These are phyloP conservation scores for Prunella strophiata DNA, from an alignment of 2,797 vertebrate species.

Conservation along the genomic window DNA sequence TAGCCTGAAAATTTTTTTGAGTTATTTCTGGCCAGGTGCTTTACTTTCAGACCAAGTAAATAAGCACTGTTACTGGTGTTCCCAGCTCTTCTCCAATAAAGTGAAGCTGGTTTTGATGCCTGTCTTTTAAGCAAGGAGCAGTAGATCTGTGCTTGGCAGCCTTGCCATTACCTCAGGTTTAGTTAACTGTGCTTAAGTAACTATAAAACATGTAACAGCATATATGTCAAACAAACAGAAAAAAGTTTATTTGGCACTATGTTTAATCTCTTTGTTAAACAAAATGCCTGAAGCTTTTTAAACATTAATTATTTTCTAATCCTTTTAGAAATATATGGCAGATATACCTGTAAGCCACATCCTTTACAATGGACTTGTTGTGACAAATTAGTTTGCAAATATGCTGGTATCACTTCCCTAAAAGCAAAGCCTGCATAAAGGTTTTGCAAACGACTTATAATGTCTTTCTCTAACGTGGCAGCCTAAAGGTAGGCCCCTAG, in stretches of 20 bases:
- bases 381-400: conserved; percentile 46
- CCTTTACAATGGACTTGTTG: neutral
- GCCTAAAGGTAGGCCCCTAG: neutral
- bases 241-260: neutral
- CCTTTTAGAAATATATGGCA: neutral
- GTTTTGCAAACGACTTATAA: neutral
- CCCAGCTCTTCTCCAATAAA: neutral
- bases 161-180: neutral
- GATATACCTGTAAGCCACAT: neutral
- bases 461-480: neutral
- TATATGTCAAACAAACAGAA: neutral
- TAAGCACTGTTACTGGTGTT: neutral
- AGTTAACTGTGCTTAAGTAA: neutral
- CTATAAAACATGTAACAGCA: neutral
- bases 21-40: neutral
- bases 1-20: neutral
- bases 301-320: conserved; percentile 30
- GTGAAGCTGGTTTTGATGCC: neutral
- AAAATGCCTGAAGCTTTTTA: conserved; percentile 10
- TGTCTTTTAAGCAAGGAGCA: neutral
- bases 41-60: neutral
- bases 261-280: conserved; percentile 5
- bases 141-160: neutral
- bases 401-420: neutral
- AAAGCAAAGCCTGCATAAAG: neutral